A percentile compares a stretch with the other conserved stretches of the same genome.
Evolutionary conservation across 2,888 invertebrate species (phyloP).

Genomic region (Phytoseiulus persimilis): DNA sequence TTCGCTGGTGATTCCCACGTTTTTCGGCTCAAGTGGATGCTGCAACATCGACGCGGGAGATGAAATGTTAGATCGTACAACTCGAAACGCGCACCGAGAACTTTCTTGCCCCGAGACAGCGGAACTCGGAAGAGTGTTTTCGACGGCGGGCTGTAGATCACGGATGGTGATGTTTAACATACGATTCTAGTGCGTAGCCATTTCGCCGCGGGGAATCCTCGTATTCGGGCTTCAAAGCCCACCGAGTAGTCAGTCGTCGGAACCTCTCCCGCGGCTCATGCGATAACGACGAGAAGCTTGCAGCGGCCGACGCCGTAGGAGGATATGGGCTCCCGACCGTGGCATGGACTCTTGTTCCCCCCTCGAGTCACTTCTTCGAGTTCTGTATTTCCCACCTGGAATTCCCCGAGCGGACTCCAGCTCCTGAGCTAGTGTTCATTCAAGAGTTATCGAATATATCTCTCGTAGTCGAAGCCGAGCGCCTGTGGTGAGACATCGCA

Average conservation of each 20-base stretch:
- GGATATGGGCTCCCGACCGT: too few relatives aligned
- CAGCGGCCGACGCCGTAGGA: not conserved
- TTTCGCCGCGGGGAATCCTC: not conserved
- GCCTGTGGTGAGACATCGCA: too few relatives aligned
- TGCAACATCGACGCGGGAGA: not conserved
- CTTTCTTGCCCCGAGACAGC: not conserved
- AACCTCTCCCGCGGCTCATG: not conserved
- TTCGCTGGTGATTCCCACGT: too few relatives aligned
- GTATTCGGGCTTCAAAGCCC: not conserved
- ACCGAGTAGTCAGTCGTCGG: not conserved
- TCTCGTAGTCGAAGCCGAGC: too few relatives aligned
- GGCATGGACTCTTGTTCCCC: too few relatives aligned
- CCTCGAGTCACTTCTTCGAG: too few relatives aligned
- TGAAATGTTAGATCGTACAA: not conserved
- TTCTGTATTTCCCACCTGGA: too few relatives aligned
- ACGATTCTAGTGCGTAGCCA: not conserved
- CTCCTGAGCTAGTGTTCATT: too few relatives aligned
- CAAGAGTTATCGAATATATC: too few relatives aligned
- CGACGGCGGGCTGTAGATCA: not conserved
- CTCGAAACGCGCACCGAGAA: not conserved
- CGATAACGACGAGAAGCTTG: not conserved
- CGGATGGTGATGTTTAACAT: not conserved
- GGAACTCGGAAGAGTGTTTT: not conserved
- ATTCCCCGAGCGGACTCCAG: too few relatives aligned
- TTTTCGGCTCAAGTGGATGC: too few relatives aligned